Conservation (phyloP, 2,797 vertebrate genomes). For the Urocyon cinereoargenteus region DNA sequence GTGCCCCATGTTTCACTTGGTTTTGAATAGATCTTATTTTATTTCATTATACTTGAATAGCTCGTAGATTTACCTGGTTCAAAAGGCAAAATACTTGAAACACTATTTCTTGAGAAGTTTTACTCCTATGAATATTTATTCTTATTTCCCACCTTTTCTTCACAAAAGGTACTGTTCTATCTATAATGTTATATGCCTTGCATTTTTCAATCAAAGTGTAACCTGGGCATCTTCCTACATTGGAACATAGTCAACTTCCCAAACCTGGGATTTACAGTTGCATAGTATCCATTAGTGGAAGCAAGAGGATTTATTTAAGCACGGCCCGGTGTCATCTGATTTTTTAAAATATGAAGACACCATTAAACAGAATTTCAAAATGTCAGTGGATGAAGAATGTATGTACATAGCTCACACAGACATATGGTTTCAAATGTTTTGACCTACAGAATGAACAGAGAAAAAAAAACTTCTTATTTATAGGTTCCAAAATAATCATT, state of each 20-base stretch:
- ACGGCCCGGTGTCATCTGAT: background rate
- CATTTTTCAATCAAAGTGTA: background rate
- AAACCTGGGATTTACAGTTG: background rate
- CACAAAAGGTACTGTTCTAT: background rate
- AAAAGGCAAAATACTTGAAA: slow-evolving; percentile 24
- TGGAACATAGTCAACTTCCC: background rate
- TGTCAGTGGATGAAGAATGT: background rate
- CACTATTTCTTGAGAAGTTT: background rate
- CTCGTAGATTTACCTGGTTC: background rate
- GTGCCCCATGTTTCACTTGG: background rate
- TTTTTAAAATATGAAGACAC: background rate
- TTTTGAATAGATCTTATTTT: background rate
- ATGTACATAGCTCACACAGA: background rate
- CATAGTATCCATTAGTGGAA: background rate
- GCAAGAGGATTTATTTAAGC: background rate
- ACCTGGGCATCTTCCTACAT: background rate
- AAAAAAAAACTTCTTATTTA: slow-evolving; percentile 3
- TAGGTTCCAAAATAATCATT: background rate
- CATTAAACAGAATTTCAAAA: background rate
- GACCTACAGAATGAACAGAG: background rate
- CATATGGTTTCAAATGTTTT: background rate
- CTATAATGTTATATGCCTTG: background rate
- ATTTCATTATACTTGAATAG: slow-evolving; percentile 21
- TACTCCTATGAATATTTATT: background rate
- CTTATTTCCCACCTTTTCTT: background rate